These are phyloP conservation scores for Anabacerthia variegaticeps DNA, from an alignment of 2,797 vertebrate species.

Conservation along the genomic window DNA sequence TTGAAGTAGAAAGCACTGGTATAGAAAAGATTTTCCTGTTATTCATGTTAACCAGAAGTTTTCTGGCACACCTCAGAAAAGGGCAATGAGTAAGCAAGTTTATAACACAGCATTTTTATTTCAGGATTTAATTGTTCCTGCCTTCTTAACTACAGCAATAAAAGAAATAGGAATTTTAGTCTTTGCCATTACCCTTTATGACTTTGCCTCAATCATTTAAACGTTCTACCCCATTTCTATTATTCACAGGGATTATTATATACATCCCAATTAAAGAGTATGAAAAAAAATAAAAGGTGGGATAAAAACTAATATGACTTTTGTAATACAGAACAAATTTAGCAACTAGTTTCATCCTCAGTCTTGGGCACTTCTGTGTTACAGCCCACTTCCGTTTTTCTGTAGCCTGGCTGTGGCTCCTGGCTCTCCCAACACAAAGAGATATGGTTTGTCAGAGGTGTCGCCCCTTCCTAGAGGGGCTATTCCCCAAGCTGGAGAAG, in stretches of 20 bases:
- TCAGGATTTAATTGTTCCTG: background rate
- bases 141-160: background rate
- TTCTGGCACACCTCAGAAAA: background rate
- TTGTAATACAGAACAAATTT: background rate
- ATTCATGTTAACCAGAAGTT: background rate
- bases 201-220: background rate
- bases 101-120: background rate
- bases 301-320: background rate
- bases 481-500: background rate
- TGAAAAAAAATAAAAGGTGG: background rate
- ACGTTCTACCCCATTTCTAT: background rate
- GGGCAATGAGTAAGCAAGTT: background rate
- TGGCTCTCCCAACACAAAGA: background rate
- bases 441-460: background rate
- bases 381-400: background rate
- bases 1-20: background rate
- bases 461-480: background rate
- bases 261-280: background rate
- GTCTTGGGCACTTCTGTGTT: background rate
- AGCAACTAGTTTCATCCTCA: background rate
- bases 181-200: background rate
- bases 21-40: background rate
- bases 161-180: background rate
- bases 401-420: background rate
- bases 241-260: background rate